Evolutionary conservation across 2,888 invertebrate genomes (phyloP), one percentile per base, ranked within the genome.

Genomic region (Hylaea fasciaria): DNA sequence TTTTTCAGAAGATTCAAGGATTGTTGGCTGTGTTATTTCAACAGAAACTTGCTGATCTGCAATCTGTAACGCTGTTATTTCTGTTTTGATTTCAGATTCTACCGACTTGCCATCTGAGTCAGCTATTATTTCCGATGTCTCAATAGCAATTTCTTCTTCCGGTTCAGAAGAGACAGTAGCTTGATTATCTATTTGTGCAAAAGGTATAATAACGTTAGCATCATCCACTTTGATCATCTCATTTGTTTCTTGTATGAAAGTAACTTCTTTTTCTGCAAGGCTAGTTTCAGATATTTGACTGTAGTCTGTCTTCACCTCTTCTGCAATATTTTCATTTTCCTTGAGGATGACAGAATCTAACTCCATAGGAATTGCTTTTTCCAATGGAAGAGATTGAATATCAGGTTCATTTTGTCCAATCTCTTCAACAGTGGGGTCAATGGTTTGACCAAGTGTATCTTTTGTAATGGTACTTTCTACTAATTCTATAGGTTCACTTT

Each of bases 1-100:
- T 28, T n/a, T n/a, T n/a, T 13, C 47, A 14, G 16, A 12, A 0
- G 35, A 11, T 41, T 62, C 46, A 2, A 46, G 17, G 11, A n/a
- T 51, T 0, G 10, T 32, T 44, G 45, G 22, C 40, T 64, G 14
- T 14, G 37, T 14, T 58, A 52, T 46, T 52, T 58, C 17, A 10
- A 59, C 32, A 39, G 28, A 12, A 16, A 35, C 1, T 17, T 51
- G n/a, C 44, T 49, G 22, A 14, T 40, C 41, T 41, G 12, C 48
- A 40, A 22, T 52, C n/a, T 57, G 45, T 46, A 11, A 37, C n/a
- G 12, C 9, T n/a, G 44, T 4, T 12, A 13, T 22, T 44, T 57
- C 40, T 50, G 40, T 13, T 41, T n/a, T 10, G 7, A 12, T 8
- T 13, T 47, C 40, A 41, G 8, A 1, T 9, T 29, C 12, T 35